Evolutionary conservation across 2,888 invertebrate genomes (phyloP).

Genomic region (Cantharis rufa): DNA sequence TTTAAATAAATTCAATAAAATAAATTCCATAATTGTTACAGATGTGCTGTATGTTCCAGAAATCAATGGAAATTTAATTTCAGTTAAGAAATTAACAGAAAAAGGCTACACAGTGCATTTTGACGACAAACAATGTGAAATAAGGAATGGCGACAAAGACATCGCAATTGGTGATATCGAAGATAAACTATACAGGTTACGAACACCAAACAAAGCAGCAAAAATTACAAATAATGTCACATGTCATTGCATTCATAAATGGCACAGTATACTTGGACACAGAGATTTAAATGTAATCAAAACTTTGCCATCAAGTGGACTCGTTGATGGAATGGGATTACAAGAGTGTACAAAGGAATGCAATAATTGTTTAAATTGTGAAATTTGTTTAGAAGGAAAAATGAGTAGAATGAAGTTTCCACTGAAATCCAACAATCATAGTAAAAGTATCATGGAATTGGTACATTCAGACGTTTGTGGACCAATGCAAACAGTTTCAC

Average conservation of each 20-base stretch:
- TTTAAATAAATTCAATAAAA: too few relatives aligned
- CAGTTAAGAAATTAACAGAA: too few relatives aligned
- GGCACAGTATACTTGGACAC: background rate
- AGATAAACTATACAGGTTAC: too few relatives aligned
- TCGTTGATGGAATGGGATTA: background rate
- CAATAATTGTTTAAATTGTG: background rate
- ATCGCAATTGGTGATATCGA: background rate
- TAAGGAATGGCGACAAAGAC: background rate
- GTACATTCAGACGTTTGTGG: too few relatives aligned
- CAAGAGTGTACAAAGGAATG: too few relatives aligned
- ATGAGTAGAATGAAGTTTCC: background rate
- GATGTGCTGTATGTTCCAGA: background rate
- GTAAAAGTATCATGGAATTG: background rate
- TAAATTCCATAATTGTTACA: too few relatives aligned
- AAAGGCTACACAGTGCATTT: too few relatives aligned
- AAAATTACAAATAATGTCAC: background rate
- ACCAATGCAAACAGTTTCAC: too few relatives aligned
- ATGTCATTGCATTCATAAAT: background rate
- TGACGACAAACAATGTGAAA: too few relatives aligned
- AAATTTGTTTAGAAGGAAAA: background rate
- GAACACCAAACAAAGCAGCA: background rate
- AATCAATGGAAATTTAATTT: too few relatives aligned
- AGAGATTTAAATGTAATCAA: background rate
- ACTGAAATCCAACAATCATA: background rate
- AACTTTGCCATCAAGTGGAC: background rate